phyloP scores from a whole-genome alignment of 2,797 vertebrate species.

The Okamejei kenojei region DNA sequence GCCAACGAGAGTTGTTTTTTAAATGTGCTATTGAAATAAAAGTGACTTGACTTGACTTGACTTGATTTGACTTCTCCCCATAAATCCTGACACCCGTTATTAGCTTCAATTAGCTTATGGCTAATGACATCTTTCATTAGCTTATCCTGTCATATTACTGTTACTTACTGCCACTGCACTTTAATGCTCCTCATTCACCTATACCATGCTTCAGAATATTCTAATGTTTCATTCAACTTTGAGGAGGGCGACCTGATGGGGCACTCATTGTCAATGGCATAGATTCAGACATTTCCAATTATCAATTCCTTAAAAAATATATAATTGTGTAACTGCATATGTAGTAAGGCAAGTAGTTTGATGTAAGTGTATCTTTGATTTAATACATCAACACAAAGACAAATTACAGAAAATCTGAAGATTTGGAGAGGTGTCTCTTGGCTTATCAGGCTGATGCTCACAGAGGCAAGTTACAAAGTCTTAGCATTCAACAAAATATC shows the following conservation, averaged over 20 bases:
- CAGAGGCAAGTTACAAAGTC: no score
- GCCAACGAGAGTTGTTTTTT: no score
- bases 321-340: background rate
- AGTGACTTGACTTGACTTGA: no score
- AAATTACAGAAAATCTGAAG: background rate
- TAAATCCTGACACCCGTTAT: no score
- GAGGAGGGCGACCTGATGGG: background rate
- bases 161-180: background rate
- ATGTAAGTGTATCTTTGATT: background rate
- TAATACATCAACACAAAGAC: background rate
- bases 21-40: no score
- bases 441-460: no score
- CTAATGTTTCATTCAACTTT: background rate
- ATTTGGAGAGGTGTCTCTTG: background rate
- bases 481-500: no score
- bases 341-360: background rate
- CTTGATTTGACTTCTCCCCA: no score
- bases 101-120: no score
- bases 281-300: background rate
- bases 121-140: background rate
- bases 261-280: background rate
- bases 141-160: background rate
- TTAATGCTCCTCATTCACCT: background rate
- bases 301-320: background rate
- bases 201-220: background rate